phyloP scores from a whole-genome alignment of 2,888 invertebrate genomes.

The Plebejus argus region DNA sequence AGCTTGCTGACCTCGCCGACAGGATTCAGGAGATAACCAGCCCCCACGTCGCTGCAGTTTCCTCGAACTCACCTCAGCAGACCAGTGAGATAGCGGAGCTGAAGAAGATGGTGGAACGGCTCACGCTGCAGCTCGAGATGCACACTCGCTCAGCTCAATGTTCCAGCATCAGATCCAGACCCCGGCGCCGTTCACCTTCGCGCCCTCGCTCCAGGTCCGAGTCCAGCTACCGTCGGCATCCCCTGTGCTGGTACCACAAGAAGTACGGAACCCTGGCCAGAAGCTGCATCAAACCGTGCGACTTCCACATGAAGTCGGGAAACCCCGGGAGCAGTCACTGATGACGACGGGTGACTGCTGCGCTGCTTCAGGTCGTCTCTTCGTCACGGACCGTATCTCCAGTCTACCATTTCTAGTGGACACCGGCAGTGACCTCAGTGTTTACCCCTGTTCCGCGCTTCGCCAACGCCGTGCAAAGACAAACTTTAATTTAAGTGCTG shows the following conservation, averaged over 20 bases:
- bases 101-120: too few relatives aligned
- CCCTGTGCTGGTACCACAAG: slow-evolving; percentile 42
- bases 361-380: not conserved
- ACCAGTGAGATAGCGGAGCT: too few relatives aligned
- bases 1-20: not conserved
- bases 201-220: slow-evolving; percentile 15
- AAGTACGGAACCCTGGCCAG: slow-evolving; percentile 36
- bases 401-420: too few relatives aligned
- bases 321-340: slow-evolving; percentile 44
- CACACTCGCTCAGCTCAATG: not conserved
- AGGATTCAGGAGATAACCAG: not conserved
- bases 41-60: not conserved
- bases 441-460: too few relatives aligned
- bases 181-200: not conserved
- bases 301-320: too few relatives aligned
- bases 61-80: not conserved
- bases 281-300: slow-evolving; percentile 37
- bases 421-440: too few relatives aligned
- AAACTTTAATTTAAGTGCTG: too few relatives aligned
- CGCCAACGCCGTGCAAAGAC: too few relatives aligned
- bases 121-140: too few relatives aligned
- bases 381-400: too few relatives aligned
- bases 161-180: too few relatives aligned
- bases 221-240: slow-evolving; percentile 37
- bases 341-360: slow-evolving; percentile 44